Percentiles rank a stretch among this genome's conserved stretches.
phyloP scores from a whole-genome alignment of 53 echinoderm and acorn worm genomes.

The Apostichopus leukothele region DNA sequence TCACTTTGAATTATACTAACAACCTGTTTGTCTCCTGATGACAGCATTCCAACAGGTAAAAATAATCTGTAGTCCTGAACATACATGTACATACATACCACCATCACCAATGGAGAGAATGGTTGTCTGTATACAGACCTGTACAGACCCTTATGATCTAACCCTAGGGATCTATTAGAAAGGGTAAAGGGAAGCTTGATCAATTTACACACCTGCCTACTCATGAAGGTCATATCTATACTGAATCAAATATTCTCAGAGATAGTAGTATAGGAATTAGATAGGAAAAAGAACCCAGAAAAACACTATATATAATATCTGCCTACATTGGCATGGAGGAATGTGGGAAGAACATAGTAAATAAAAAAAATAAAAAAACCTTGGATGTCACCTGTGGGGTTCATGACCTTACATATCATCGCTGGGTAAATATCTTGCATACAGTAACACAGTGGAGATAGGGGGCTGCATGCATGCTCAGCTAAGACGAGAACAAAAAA shows the following conservation, averaged over 20 bases:
- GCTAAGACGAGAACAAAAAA: no score
- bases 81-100: background rate
- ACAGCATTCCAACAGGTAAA: conserved; percentile 40
- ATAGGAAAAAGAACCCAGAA: background rate
- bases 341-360: background rate
- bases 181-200: background rate
- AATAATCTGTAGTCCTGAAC: background rate
- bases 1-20: conserved; percentile 36
- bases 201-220: background rate
- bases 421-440: no score
- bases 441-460: no score
- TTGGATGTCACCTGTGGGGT: background rate
- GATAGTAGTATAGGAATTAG: background rate
- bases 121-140: background rate
- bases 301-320: background rate
- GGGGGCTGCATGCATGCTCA: no score
- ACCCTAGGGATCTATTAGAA: conserved; percentile 34
- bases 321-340: conserved; percentile 11
- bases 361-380: background rate
- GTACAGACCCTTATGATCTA: background rate
- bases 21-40: conserved; percentile 5
- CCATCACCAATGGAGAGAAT: background rate
- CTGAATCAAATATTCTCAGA: background rate
- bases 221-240: background rate
- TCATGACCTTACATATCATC: background rate